phyloP scores from a whole-genome alignment of 2,113 vertebrate genomes.

The Myiagra hebetior region DNA sequence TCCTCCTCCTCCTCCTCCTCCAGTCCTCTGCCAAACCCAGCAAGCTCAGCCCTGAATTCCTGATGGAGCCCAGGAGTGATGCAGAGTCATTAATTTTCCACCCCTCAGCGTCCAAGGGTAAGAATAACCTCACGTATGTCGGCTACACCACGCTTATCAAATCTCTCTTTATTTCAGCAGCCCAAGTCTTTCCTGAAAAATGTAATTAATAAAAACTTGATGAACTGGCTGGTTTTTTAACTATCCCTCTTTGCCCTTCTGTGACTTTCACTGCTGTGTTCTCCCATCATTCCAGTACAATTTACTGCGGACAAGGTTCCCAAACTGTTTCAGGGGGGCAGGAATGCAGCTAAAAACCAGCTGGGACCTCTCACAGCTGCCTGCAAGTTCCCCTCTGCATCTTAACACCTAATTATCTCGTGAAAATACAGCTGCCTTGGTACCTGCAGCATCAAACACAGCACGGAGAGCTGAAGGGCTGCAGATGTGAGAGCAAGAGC shows the following conservation, averaged over 20 bases:
- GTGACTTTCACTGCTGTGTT: not conserved
- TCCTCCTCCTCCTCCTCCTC: not conserved
- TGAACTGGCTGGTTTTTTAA: not conserved
- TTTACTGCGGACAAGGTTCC: not conserved
- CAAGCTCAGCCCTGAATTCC: not conserved
- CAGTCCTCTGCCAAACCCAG: not conserved
- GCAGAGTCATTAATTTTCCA: not conserved
- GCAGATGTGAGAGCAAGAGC: not conserved
- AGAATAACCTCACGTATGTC: not conserved
- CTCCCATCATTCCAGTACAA: not conserved
- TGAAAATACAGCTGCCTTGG: not conserved
- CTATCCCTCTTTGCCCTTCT: not conserved
- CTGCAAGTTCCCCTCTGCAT: not conserved
- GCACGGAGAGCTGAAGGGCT: not conserved
- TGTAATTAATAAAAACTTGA: not conserved
- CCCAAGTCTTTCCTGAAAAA: not conserved
- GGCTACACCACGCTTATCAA: fast-evolving
- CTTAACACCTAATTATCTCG: not conserved
- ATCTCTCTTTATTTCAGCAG: not conserved
- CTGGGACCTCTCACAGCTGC: not conserved
- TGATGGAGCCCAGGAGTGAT: not conserved
- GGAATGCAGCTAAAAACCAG: not conserved
- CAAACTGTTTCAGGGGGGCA: not conserved
- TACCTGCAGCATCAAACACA: not conserved
- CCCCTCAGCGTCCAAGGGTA: not conserved